These are phyloP conservation scores for Pontoporia blainvillei DNA, from an alignment of 2,113 vertebrate genomes.

Conservation along the genomic window DNA sequence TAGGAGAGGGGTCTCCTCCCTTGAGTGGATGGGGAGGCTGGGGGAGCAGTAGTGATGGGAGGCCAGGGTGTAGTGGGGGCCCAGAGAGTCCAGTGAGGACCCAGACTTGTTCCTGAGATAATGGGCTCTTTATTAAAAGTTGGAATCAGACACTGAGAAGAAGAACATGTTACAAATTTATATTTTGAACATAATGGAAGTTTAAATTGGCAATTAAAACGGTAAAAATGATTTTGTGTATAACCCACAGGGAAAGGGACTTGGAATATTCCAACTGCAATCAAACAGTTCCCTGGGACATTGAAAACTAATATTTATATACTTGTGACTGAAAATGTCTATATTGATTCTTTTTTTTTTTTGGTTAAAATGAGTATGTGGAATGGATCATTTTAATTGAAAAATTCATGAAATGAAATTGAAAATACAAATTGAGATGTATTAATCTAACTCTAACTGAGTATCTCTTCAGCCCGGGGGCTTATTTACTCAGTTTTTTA, in stretches of 20 bases:
- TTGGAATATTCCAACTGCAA: slow-evolving; percentile 1
- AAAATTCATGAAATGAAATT: slow-evolving; percentile 5
- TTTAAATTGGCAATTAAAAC: slow-evolving; percentile 12
- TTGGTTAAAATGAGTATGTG: not conserved
- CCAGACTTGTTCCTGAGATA: not conserved
- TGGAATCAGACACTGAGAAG: not conserved
- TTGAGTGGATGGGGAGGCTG: not conserved
- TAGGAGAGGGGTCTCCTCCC: not conserved
- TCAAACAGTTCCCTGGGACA: not conserved
- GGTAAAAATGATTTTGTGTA: not conserved
- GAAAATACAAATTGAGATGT: not conserved
- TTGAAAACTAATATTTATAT: not conserved
- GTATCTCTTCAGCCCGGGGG: not conserved
- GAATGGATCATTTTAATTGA: not conserved
- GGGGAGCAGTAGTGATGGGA: rapidly evolving
- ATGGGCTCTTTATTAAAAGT: not conserved
- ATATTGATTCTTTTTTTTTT: not conserved
- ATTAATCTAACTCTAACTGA: slow-evolving; percentile 2
- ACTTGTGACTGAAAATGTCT: slow-evolving; percentile 15
- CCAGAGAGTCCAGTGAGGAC: not conserved
- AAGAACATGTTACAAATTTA: not conserved
- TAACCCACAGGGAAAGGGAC: not conserved
- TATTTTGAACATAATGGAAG: not conserved
- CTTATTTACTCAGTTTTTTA: not conserved
- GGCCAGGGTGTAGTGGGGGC: not conserved